Evolutionary conservation across 2,113 vertebrate species (phyloP), one percentile per base, ranked within the genome.

Genomic region (Pterocles burchelli): DNA sequence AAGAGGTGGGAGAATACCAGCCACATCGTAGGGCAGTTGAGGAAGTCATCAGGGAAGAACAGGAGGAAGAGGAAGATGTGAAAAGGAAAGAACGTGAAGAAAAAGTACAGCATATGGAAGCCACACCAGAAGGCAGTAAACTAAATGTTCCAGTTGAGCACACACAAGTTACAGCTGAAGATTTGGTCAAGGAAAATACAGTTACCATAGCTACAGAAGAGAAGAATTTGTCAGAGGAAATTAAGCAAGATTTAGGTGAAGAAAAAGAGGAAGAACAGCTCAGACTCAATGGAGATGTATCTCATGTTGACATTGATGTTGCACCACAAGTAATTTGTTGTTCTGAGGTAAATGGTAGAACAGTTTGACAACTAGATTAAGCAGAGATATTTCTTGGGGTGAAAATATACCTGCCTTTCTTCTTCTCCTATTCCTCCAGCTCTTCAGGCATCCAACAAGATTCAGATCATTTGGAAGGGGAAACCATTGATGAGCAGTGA

Each of bases 271-370:
- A 98, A 46, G 97, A 98, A 90, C 97, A 97, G 82, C 98, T 98
- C 57, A 98, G 91, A 98, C 94, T 99, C 96, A 99, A 99, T 71
- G 99, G 99, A 97, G 99, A 99, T 95, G 96, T 98, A 86, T 98
- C 98, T 91, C 98, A 98, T 96, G 96, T 97, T 95, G 99, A 99
- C 97, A 97, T 97, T 95, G 99, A 99, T 96, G 98, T 97, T 83
- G 98, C 98, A 93, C 98, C 99, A 95, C 98, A 99, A 98, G 98
- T 99, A 99, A 99, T 99, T 98, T 99, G 99, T 99, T 99, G 98
- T 98, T 99, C 99, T 95, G 99, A 99, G 99, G 99, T 99, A 99
- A 99, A 99, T 99, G 96, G 97, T 98, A 97, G 96, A 96, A 97
- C 91, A 95, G 79, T 94, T 85, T 79, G 95, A 96, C 96, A 95